Evolutionary conservation across 2,888 invertebrate species (phyloP), one percentile per base, ranked within the genome.

Genomic region (Charanyca ferruginea): DNA sequence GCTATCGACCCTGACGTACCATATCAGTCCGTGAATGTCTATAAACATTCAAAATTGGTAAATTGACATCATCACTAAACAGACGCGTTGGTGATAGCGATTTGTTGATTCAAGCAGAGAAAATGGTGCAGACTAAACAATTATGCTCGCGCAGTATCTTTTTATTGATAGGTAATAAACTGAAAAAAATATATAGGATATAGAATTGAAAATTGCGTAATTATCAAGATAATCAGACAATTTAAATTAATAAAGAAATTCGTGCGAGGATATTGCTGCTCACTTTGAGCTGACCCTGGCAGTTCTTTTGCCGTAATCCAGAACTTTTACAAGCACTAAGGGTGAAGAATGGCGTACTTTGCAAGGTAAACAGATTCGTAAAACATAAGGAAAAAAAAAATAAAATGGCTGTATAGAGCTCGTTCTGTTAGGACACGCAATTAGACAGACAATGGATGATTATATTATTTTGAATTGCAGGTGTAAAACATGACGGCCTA

Each of bases 371-470:
- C 11, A 6, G 11, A 32, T 8, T 32, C 35, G n/a, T 28, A n/a
- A 28, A 18, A 28, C 16, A 47, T 32, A 23, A 23, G 18, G 28
- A 13, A 38, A 38, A 16, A 16, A 28, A 62, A 44, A 23, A 16
- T 1, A 18, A 32, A 3, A 20, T 28, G 25, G 11, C 4, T 42
- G 16, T 2, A 28, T 42, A 8, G 7, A 47, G 47, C 9, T 11
- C 23, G 4, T 3, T 47, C 16, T 23, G 3, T 47, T 4, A 47
- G 13, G 28, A 18, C 13, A 28, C 4, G 20, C 22, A 20, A 45
- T 54, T 66, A 66, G 6, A 6, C 20, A 23, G 7, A 66, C 66
- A 66, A 66, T 64, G n/a, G 3, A 25, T n/a, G 28, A 18, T 60
- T 23, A 23, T 18, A 42, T 18, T 8, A 4, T 38, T n/a, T 38